Base-by-base conservation (phyloP, 2,797 vertebrate genomes). In the Rallus crepitans region DNA sequence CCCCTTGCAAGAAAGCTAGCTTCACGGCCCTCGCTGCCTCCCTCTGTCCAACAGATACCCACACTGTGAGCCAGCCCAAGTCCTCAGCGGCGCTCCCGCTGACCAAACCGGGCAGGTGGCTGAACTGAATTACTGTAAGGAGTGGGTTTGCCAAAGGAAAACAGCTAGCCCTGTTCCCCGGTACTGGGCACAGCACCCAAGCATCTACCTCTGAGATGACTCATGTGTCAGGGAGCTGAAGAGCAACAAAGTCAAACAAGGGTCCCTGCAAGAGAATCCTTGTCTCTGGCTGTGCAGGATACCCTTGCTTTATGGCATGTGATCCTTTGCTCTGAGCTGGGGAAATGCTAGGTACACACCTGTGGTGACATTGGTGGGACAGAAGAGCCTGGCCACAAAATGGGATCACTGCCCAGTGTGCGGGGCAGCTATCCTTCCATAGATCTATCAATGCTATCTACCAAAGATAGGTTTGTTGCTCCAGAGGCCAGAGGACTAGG, bases 11-110 rank as follows among this genome's bases (percentile, higher is more conserved):
- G 33, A 28, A 31, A 18, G 28, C 39, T 11, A 6, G 20, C 21
- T 4, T 48, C 15, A 0, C 0, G 0, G 35, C 14, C 25, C 5
- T 0, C 0, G n/a, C 60, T 81, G n/a, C 40, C 13, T 55, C 20
- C 12, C n/a, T 0, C 0, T 56, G n/a, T 77, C 35, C 2, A 4
- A 3, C 23, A 31, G 24, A 7, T 15, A 0, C 4, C 4, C 6
- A 27, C 33, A 4, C 30, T 5, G 0, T 6, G 40, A n/a, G 39
- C 13, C 7, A 33, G 13, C 21, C 37, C 2, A 1, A 35, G 28
- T 6, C 31, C 12, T 40, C 15, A 1, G 6, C 0, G 0, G 45
- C 11, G 2, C 37, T 48, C 19, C 27, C 11, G 23, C 28, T 28
- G 3, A 14, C 37, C 47, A 17, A 14, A 16, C 0, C 6, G 10